Base-by-base conservation (phyloP, 2,797 vertebrate genomes). In the Amblyraja radiata region DNA sequence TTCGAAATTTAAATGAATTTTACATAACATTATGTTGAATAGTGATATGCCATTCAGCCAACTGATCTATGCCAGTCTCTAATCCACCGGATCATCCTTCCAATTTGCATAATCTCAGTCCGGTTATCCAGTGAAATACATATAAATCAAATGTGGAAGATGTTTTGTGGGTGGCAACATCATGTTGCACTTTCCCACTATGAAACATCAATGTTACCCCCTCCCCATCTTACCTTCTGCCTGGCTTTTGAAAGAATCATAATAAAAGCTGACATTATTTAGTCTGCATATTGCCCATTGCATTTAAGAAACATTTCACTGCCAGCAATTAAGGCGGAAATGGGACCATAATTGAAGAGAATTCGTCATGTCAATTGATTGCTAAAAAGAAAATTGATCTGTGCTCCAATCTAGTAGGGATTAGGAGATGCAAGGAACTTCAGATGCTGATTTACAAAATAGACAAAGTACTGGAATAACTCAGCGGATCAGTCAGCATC, bases 261-360 rank as follows among this genome's bases (percentile, higher is more conserved):
- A 97, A 97, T 96, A 96, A 96, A 96, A 96, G 94, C 95, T 96
- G 97, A 97, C 96, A 97, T 96, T 97, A 96, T 97, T 97, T 97
- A 97, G 96, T 96, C 96, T 95, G 95, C 96, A 96, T 97, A 97
- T 97, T 96, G 96, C 95, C 93, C 95, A 95, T 95, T 97, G 96
- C 96, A 96, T 95, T 97, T 95, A 95, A 94, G 96, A 96, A 96
- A 97, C 96, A 96, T 96, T 97, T 96, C 95, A 95, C 94, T 96
- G 96, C 46, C 46, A 54, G 5, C 46, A 54, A 54, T 54, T 18
- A 73, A 21, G 71, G 32, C 18, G 65, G 46, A 92, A 54, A 96
- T 97, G 2, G 54, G 54, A 54, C 81, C 8, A 39, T 97, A 97
- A 97, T 97, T 94, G 94, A 97, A 96, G 95, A 94, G 96, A 96